Conservation (phyloP, 2,113 vertebrate genomes). For the Epinephelus fuscoguttatus region DNA sequence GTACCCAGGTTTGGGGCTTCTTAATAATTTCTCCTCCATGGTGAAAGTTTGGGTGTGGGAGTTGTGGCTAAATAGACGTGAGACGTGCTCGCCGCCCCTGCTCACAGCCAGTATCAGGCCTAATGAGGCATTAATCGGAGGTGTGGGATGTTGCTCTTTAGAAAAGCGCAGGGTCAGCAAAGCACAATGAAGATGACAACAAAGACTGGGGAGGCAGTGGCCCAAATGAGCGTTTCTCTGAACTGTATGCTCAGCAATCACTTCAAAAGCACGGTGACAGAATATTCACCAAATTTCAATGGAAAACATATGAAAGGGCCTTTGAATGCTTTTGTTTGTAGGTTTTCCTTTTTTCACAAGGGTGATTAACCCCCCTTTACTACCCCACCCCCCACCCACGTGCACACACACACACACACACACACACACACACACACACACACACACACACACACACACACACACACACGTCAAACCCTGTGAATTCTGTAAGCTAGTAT, state of each 20-base stretch:
- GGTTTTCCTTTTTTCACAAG: constrained; percentile 69
- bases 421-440: background rate
- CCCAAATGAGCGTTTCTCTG: constrained; percentile 69
- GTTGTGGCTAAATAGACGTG: constrained; percentile 71
- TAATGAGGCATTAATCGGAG: constrained; percentile 87
- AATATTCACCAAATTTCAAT: constrained; percentile 80
- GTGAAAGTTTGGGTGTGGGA: constrained; percentile 73
- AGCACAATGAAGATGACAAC: constrained; percentile 82
- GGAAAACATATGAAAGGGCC: constrained; percentile 75
- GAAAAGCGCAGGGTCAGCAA: constrained; percentile 79
- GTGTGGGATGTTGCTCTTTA: constrained; percentile 83
- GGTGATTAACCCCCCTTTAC: constrained; percentile 61
- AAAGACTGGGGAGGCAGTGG: constrained; percentile 75
- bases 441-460: constrained; percentile 7
- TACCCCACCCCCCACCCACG: constrained; percentile 17
- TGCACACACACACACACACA: background rate
- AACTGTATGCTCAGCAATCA: constrained; percentile 82
- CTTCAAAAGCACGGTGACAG: constrained; percentile 75
- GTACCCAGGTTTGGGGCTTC: constrained; percentile 63
- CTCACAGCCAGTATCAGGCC: constrained; percentile 72
- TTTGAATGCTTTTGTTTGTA: constrained; percentile 76
- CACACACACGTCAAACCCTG: background rate
- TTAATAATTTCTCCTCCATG: constrained; percentile 57
- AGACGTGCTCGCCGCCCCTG: constrained; percentile 61
- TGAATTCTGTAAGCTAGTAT: constrained; percentile 31